Conservation (phyloP, 2,888 invertebrate species). For the Drosophila prolongata region DNA sequence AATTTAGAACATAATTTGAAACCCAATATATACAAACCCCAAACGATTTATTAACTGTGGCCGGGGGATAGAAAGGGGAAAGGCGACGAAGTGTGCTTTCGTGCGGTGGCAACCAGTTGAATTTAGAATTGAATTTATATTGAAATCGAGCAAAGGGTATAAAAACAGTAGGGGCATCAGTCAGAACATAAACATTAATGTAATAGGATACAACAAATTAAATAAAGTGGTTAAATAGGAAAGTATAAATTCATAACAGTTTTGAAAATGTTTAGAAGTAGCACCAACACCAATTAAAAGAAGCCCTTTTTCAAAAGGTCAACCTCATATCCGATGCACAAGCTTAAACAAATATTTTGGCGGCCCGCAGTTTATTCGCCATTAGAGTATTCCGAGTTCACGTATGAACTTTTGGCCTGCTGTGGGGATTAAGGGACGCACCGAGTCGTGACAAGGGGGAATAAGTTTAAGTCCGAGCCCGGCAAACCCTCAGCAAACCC, state of each 20-base stretch:
- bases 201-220: too few species aligned
- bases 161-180: too few species aligned
- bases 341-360: neutral
- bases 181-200: neutral
- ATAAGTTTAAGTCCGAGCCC: constrained; percentile 21
- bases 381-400: constrained; percentile 17
- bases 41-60: constrained; percentile 6
- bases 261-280: too few species aligned
- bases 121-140: constrained; percentile 50
- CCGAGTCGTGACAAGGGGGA: constrained; percentile 3
- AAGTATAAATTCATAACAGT: too few species aligned
- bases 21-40: constrained; percentile 41
- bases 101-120: constrained; percentile 65
- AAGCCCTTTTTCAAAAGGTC: too few species aligned
- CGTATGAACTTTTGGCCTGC: constrained; percentile 11
- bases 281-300: too few species aligned
- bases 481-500: constrained; percentile 34
- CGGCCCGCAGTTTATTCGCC: neutral
- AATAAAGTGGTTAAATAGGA: too few species aligned
- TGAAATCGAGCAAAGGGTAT: constrained; percentile 7
- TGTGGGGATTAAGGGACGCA: neutral
- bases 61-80: neutral
- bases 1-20: constrained; percentile 51
- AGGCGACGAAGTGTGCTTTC: neutral
- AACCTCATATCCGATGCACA: too few species aligned